Percentiles rank a stretch among this genome's conserved stretches.
Evolutionary conservation across 2,888 invertebrate species (phyloP).

Genomic region (Eupelmus urozonus): DNA sequence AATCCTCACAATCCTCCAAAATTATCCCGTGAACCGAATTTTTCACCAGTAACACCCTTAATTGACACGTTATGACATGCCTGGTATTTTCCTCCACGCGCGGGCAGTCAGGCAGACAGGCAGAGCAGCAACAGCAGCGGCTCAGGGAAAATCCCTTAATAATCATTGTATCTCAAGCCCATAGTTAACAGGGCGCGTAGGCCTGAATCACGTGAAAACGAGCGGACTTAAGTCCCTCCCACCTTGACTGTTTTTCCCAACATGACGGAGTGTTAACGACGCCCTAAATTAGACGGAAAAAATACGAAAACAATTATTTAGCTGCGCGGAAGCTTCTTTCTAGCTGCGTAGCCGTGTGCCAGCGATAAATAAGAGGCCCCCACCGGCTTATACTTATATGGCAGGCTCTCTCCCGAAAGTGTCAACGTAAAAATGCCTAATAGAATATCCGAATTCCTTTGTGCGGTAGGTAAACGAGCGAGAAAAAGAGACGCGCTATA

Average conservation of each 20-base stretch:
- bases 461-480: slow-evolving; percentile 23
- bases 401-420: slow-evolving; percentile 52
- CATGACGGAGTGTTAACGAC: slow-evolving; percentile 48
- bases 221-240: background rate
- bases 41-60: too few species aligned
- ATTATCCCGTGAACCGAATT: too few species aligned
- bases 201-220: slow-evolving; percentile 37
- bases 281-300: slow-evolving; percentile 39
- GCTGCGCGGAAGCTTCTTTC: background rate
- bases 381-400: too few species aligned
- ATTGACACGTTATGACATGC: slow-evolving; percentile 28
- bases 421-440: slow-evolving; percentile 57
- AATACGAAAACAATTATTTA: slow-evolving; percentile 55
- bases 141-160: slow-evolving; percentile 40
- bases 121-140: too few species aligned
- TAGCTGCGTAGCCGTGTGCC: background rate
- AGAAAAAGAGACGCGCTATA: background rate
- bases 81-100: background rate
- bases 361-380: slow-evolving; percentile 44
- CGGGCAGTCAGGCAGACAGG: too few species aligned
- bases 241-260: background rate
- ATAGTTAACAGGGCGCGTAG: background rate
- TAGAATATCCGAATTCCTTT: slow-evolving; percentile 51
- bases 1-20: too few species aligned
- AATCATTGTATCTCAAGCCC: slow-evolving; percentile 14